Evolutionary conservation across 2,888 invertebrate genomes (phyloP).

Genomic region (Rapana venosa): DNA sequence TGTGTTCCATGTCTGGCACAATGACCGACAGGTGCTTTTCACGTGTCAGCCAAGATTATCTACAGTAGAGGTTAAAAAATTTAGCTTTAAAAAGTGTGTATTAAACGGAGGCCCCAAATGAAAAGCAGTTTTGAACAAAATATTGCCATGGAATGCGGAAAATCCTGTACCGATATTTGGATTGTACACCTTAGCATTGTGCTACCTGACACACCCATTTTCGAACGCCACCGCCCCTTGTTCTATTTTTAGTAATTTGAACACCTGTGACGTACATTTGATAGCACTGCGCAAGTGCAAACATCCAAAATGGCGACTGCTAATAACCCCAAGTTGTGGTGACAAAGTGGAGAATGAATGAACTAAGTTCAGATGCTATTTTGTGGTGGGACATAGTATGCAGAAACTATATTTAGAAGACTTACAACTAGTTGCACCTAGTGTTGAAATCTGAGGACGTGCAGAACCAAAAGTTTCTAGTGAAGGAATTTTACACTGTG

Average conservation of each 20-base stretch:
- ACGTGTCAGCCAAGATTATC: no score
- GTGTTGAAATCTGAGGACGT: not conserved
- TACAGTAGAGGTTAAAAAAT: no score
- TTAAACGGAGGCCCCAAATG: no score
- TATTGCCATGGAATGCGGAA: not conserved
- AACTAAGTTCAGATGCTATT: conserved; percentile 28
- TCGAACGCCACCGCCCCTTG: conserved; percentile 44
- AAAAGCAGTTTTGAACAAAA: no score
- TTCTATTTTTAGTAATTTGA: conserved; percentile 53
- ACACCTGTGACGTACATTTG: conserved; percentile 45
- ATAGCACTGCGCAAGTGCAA: conserved; percentile 46
- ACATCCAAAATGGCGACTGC: conserved; percentile 50
- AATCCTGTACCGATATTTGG: not conserved
- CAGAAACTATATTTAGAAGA: not conserved
- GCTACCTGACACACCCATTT: conserved; percentile 25
- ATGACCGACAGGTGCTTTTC: no score
- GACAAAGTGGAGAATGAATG: conserved; percentile 10
- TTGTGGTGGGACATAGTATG: not conserved
- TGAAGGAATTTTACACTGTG: not conserved
- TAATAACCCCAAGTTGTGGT: conserved; percentile 12
- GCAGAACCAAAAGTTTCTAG: not conserved
- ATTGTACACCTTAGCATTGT: not conserved
- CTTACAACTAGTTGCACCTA: not conserved
- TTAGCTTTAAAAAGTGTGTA: no score
- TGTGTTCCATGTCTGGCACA: no score